Evolutionary conservation across 2,113 vertebrate genomes (phyloP), one percentile per base, ranked within the genome.

Genomic region (Protobothrops mucrosquamatus): DNA sequence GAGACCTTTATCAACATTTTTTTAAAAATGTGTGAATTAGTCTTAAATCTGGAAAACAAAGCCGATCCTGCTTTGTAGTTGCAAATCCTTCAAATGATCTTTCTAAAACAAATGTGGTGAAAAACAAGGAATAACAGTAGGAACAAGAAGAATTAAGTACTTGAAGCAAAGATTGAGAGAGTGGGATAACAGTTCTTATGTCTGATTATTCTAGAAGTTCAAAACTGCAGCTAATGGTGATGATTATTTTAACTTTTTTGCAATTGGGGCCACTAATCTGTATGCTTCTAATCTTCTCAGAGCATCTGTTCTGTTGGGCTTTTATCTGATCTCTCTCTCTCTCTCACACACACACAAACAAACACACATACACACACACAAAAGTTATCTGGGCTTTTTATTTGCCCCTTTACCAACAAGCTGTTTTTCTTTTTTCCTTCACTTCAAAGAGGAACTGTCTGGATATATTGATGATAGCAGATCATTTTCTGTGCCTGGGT

Each of bases 211-310:
- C 96, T 95, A 96, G 94, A 96, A 96, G 94, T 96, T 89, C 74
- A 91, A 97, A 95, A 96, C 94, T 96, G 93, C 97, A 81, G 74
- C 90, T 94, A 94, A 85, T 96, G 93, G 92, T 94, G 92, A 92
- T 91, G 24, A 48, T 92, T 56, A 55, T 86, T 51, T 61, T 86
- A 51, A 24, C 56, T 7, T 74, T 92, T 93, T 96, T 96, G 54
- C 93, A 34, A 97, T 97, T 93, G 94, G 94, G 93, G 93, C 85
- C 95, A 95, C 93, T 97, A 97, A 97, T 97, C 97, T 0, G 26
- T 96, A 97, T 94, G 93, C 94, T 81, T 81, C n/a, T 97, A 97
- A 98, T 97, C 97, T 95, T 97, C 96, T 98, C 97, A 95, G 48
- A 93, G 92, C 94, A 92, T 97, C 96, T 96, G 94, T 94, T 96